Percentiles rank a stretch among this genome's conserved stretches.
phyloP scores from a whole-genome alignment of 2,113 vertebrate genomes.

The Peromyscus maniculatus region DNA sequence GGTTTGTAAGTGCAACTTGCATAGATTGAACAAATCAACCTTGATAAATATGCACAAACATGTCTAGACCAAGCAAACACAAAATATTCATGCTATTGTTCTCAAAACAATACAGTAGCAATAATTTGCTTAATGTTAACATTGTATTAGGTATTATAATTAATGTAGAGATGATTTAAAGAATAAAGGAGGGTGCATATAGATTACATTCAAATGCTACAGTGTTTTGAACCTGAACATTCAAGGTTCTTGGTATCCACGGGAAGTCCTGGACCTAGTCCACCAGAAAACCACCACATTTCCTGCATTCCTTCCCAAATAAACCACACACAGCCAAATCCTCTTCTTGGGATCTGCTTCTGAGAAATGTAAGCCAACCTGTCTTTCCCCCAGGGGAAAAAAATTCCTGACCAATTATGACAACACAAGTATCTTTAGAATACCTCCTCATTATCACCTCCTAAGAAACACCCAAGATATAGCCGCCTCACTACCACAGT shows the following conservation, averaged over 20 bases:
- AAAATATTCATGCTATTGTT: neutral
- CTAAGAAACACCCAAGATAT: neutral
- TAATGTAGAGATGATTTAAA: neutral
- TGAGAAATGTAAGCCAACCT: neutral
- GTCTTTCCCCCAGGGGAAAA: neutral
- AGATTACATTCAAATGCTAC: neutral
- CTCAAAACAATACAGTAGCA: neutral
- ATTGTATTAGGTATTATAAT: neutral
- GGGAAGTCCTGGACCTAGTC: neutral
- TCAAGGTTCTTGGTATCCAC: neutral
- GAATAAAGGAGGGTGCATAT: neutral
- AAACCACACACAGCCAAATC: neutral
- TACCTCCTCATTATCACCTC: neutral
- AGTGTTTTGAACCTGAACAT: neutral
- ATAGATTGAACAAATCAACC: neutral
- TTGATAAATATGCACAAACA: neutral
- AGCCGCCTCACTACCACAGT: neutral
- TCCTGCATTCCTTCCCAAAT: constrained; percentile 1
- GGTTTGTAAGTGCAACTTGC: neutral
- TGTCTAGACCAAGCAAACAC: neutral
- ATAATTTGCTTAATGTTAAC: neutral
- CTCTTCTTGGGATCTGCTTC: neutral
- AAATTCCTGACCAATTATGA: neutral
- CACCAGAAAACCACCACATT: neutral
- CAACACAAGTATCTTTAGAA: neutral